Evolutionary conservation across 2,888 invertebrate genomes (phyloP).

Genomic region (Apotomis turbidana): DNA sequence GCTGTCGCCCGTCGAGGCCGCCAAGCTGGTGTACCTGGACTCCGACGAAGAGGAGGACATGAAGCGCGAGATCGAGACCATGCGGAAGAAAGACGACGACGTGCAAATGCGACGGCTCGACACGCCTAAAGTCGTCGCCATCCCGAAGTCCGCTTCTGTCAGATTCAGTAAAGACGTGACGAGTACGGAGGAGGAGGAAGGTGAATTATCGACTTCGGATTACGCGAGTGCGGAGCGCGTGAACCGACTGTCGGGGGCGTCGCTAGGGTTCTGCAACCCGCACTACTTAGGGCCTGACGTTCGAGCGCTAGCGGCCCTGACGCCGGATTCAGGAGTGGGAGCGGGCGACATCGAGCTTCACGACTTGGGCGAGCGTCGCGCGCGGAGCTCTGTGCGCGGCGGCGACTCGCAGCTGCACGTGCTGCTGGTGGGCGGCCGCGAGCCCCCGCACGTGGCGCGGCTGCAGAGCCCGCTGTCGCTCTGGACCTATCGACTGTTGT

Average conservation of each 20-base stretch:
- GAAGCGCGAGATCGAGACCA: constrained; percentile 54
- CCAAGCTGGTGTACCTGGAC: constrained; percentile 87
- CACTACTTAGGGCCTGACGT: constrained; percentile 89
- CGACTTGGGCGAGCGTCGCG: constrained; percentile 58
- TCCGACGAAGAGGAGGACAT: constrained; percentile 85
- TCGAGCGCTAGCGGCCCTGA: constrained; percentile 87
- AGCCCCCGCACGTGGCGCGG: constrained; percentile 87
- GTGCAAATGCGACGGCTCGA: constrained; percentile 82
- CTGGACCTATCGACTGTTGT: constrained; percentile 88
- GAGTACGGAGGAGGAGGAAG: constrained; percentile 82
- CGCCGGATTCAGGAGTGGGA: constrained; percentile 86
- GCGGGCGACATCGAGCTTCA: constrained; percentile 75
- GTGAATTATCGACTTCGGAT: constrained; percentile 87
- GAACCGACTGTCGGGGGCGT: constrained; percentile 79
- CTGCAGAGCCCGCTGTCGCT: constrained; percentile 90
- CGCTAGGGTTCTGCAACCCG: constrained; percentile 89
- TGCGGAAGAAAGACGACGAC: constrained; percentile 56
- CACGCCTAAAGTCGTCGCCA: constrained; percentile 71
- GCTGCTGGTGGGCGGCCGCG: constrained; percentile 53
- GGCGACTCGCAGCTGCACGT: constrained; percentile 66
- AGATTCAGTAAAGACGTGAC: constrained; percentile 81
- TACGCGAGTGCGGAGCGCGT: constrained; percentile 90
- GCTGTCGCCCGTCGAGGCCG: constrained; percentile 87
- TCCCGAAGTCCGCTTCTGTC: constrained; percentile 84
- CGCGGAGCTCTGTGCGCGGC: constrained; percentile 54